A percentile compares a stretch with the other conserved stretches of the same genome.
Evolutionary conservation across 2,888 invertebrate genomes (phyloP).

Genomic region (Adelognathus sp.): DNA sequence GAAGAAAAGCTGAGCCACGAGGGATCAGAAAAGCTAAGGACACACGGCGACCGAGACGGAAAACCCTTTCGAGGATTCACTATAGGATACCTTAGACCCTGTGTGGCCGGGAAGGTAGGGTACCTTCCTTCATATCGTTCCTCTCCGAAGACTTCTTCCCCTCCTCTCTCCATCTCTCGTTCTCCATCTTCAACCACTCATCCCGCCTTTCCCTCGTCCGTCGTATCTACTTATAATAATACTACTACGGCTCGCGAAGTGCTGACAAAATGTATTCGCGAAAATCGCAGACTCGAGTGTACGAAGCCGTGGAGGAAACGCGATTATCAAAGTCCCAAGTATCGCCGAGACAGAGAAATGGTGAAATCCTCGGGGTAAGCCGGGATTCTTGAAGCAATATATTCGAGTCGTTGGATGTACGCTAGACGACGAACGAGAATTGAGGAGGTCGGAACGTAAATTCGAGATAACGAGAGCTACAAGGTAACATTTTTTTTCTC

Average conservation of each 20-base stretch:
- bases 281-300: not conserved
- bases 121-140: conserved; percentile 4
- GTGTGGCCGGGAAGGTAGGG: not conserved
- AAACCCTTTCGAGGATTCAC: not conserved
- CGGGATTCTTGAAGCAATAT: not conserved
- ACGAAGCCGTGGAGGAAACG: not conserved
- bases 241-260: not conserved
- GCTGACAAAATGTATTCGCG: conserved; percentile 15
- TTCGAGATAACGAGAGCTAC: not conserved
- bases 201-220: not conserved
- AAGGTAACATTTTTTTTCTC: not conserved
- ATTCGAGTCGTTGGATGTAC: not conserved
- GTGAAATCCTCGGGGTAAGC: not conserved
- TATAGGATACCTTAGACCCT: not conserved
- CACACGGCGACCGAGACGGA: not conserved
- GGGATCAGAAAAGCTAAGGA: not conserved
- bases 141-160: not conserved
- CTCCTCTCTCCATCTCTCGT: not conserved
- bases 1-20: not conserved
- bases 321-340: conserved; percentile 12
- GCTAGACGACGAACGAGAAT: not conserved
- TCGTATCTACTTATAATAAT: conserved; percentile 5
- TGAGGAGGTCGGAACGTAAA: not conserved
- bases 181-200: not conserved
- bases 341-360: not conserved